Conservation (phyloP, 2,113 vertebrate genomes). For the Lepus europaeus region DNA sequence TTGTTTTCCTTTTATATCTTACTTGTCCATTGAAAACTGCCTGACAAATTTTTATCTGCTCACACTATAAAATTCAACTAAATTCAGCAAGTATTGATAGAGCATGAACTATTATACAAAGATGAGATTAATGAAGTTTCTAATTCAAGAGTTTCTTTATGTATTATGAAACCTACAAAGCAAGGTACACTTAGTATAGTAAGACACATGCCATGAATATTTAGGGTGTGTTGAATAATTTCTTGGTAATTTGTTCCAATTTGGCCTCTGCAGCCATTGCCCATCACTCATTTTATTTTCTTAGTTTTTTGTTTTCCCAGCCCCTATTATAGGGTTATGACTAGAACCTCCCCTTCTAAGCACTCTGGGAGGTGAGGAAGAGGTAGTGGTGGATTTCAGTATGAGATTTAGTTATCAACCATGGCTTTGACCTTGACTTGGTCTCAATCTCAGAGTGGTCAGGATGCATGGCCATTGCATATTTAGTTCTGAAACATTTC, state of each 20-base stretch:
- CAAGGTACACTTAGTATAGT: not conserved
- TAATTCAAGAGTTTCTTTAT: not conserved
- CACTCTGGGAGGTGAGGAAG: not conserved
- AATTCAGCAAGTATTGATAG: conserved; percentile 6
- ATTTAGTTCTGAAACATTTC: not conserved
- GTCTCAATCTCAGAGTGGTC: not conserved
- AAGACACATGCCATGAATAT: not conserved
- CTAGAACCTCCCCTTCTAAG: not conserved
- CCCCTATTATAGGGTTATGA: not conserved
- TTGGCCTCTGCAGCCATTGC: not conserved
- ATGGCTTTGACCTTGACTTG: conserved; percentile 45
- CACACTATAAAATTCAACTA: not conserved
- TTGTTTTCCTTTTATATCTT: not conserved
- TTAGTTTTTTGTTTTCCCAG: not conserved
- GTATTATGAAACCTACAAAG: not conserved
- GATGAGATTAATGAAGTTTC: not conserved
- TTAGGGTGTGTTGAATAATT: not conserved
- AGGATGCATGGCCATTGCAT: not conserved
- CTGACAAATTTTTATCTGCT: not conserved
- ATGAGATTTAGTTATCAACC: not conserved
- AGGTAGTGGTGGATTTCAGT: not conserved
- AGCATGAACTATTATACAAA: not conserved
- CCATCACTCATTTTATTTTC: not conserved
- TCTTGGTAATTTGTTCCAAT: not conserved
- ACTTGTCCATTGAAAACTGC: not conserved